Evolutionary conservation across 1,140 invertebrate genomes (phyloP).

Genomic region (Teleopsis dalmanni): DNA sequence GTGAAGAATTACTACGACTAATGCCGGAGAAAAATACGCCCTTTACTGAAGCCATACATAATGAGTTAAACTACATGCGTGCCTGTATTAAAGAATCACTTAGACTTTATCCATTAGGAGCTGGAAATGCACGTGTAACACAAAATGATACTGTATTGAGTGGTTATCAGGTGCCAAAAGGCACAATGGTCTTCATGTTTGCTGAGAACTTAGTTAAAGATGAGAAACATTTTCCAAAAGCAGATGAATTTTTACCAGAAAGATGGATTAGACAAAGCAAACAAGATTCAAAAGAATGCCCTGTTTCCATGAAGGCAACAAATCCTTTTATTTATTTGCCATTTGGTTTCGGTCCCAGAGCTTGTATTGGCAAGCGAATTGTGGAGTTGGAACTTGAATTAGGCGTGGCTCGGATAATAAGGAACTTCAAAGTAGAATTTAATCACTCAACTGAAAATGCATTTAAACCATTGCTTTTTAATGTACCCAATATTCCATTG

Average conservation of each 20-base stretch:
- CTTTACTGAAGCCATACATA: slow-evolving; percentile 49
- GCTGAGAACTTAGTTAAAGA: slow-evolving; percentile 45
- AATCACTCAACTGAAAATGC: slow-evolving; percentile 36
- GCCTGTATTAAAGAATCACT: slow-evolving; percentile 60
- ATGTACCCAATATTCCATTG: slow-evolving; percentile 30
- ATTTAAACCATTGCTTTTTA: slow-evolving; percentile 29
- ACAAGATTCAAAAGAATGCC: not conserved
- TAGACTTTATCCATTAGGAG: slow-evolving; percentile 49
- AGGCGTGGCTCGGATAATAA: slow-evolving; percentile 52
- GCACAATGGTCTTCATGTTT: slow-evolving; percentile 44
- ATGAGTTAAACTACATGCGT: slow-evolving; percentile 53
- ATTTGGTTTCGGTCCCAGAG: slow-evolving; percentile 56
- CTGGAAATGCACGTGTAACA: slow-evolving; percentile 47
- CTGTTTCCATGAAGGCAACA: slow-evolving; percentile 40
- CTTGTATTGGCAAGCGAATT: slow-evolving; percentile 56
- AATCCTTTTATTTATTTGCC: slow-evolving; percentile 52
- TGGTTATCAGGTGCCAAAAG: slow-evolving; percentile 55
- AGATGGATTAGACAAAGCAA: slow-evolving; percentile 47
- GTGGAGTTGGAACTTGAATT: slow-evolving; percentile 64
- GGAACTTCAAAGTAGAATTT: slow-evolving; percentile 52
- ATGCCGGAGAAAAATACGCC: slow-evolving; percentile 45
- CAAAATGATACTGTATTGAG: slow-evolving; percentile 50
- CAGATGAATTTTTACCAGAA: slow-evolving; percentile 52
- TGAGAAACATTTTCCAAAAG: slow-evolving; percentile 48
- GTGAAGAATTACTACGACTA: slow-evolving; percentile 52